Percentiles rank a stretch among this genome's conserved stretches.
Evolutionary conservation across 2,888 invertebrate genomes (phyloP).

Genomic region (Dynastes hyllus): DNA sequence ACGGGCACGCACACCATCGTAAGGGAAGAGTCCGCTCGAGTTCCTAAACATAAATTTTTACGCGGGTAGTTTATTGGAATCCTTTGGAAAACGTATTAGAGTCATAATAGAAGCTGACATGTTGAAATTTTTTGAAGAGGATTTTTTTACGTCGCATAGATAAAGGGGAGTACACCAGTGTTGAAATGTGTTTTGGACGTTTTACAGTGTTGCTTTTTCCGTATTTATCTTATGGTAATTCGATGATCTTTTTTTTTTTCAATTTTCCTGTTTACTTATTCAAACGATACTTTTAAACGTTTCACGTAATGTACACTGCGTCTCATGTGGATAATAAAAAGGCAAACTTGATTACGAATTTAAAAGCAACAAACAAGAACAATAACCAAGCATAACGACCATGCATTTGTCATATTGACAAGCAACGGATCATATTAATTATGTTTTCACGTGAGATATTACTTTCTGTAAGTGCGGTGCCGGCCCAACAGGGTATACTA

Average conservation of each 20-base stretch:
- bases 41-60: constrained; percentile 42
- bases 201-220: background rate
- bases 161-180: constrained; percentile 18
- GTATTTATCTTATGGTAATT: constrained; percentile 18
- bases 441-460: too few species aligned
- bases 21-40: constrained; percentile 23
- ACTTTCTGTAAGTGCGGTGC: too few species aligned
- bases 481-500: too few species aligned
- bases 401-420: too few species aligned
- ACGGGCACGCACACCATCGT: background rate
- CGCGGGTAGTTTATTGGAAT: constrained; percentile 40
- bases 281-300: background rate
- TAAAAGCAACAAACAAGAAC: too few species aligned
- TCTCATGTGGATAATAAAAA: too few species aligned
- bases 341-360: too few species aligned
- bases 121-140: constrained; percentile 37
- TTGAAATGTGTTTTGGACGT: constrained; percentile 28
- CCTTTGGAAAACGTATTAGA: constrained; percentile 39
- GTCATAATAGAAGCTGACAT: constrained; percentile 37
- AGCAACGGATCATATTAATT: too few species aligned
- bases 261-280: constrained; percentile 2
- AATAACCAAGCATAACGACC: too few species aligned
- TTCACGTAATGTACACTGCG: too few species aligned
- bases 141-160: constrained; percentile 13
- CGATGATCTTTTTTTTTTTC: background rate